Conservation (phyloP, 2,888 invertebrate genomes). For the Chalcosyrphus nemorum region DNA sequence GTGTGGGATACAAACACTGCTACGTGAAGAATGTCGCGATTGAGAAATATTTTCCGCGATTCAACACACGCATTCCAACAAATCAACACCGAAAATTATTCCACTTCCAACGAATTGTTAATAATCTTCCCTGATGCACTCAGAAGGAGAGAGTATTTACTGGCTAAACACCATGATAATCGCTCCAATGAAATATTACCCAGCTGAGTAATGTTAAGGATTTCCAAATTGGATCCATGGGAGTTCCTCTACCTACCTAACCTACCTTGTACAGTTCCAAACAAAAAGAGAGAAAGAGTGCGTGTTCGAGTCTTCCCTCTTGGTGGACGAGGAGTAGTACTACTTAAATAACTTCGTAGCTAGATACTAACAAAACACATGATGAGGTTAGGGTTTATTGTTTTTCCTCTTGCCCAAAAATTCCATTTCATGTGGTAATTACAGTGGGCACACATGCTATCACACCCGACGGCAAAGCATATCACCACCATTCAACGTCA, state of each 20-base stretch:
- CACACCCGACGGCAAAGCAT: constrained; percentile 63
- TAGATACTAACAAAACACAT: constrained; percentile 46
- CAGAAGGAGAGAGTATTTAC: neutral
- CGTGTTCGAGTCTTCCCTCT: constrained; percentile 40
- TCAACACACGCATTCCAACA: constrained; percentile 36
- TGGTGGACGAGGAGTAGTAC: constrained; percentile 42
- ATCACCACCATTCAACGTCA: constrained; percentile 60
- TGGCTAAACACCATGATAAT: constrained; percentile 51
- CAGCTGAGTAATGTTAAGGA: constrained; percentile 46
- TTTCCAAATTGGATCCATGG: constrained; percentile 34
- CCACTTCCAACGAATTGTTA: neutral
- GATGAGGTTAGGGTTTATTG: constrained; percentile 68
- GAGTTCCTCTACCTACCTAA: too few relatives aligned
- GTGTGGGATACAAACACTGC: too few relatives aligned
- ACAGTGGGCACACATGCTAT: constrained; percentile 66
- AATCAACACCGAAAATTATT: constrained; percentile 45
- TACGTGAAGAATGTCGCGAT: constrained; percentile 21
- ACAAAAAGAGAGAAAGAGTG: too few relatives aligned
- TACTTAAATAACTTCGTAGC: constrained; percentile 54
- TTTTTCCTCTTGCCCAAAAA: constrained; percentile 68
- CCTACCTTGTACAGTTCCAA: constrained; percentile 29
- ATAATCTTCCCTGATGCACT: neutral
- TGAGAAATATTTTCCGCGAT: constrained; percentile 21
- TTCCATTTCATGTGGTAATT: constrained; percentile 69
- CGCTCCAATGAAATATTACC: constrained; percentile 61